Percentiles rank a stretch among this genome's conserved stretches.
phyloP scores from a whole-genome alignment of 64 coral and sea anemone species.

The Pocillopora damicornis region DNA sequence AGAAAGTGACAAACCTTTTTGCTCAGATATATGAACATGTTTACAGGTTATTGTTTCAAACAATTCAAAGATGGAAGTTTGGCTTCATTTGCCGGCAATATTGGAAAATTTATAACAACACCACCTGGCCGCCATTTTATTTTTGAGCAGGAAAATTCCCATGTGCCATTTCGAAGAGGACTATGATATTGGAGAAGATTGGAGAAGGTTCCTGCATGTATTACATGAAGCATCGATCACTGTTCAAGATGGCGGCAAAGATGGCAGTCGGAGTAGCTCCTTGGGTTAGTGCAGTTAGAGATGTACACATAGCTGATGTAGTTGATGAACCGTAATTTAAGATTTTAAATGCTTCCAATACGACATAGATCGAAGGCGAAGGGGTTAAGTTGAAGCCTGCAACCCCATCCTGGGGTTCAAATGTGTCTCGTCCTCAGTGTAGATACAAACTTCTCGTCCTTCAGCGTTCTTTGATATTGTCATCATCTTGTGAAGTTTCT shows the following conservation, averaged over 20 bases:
- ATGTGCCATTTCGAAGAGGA: neutral
- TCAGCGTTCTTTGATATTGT: too few species aligned
- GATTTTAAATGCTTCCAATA: too few species aligned
- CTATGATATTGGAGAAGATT: neutral
- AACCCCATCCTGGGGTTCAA: too few species aligned
- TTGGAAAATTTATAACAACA: neutral
- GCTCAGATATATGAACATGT: constrained; percentile 99
- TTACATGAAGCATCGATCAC: neutral
- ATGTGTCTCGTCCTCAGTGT: too few species aligned
- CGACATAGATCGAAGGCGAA: too few species aligned
- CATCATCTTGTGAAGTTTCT: too few species aligned
- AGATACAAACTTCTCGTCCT: too few species aligned
- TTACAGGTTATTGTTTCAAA: neutral
- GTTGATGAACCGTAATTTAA: too few species aligned
- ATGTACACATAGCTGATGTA: too few species aligned
- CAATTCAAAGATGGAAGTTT: neutral
- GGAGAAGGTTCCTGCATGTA: neutral
- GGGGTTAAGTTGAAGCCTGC: too few species aligned
- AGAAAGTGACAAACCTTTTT: constrained; percentile 76
- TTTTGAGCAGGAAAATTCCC: neutral
- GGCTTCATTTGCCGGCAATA: neutral
- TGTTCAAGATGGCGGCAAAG: constrained; percentile 14
- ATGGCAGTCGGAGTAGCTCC: neutral
- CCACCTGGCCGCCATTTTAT: neutral
- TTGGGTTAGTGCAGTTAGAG: neutral